phyloP scores from a whole-genome alignment of 2,888 invertebrate genomes.

The Timema podura region DNA sequence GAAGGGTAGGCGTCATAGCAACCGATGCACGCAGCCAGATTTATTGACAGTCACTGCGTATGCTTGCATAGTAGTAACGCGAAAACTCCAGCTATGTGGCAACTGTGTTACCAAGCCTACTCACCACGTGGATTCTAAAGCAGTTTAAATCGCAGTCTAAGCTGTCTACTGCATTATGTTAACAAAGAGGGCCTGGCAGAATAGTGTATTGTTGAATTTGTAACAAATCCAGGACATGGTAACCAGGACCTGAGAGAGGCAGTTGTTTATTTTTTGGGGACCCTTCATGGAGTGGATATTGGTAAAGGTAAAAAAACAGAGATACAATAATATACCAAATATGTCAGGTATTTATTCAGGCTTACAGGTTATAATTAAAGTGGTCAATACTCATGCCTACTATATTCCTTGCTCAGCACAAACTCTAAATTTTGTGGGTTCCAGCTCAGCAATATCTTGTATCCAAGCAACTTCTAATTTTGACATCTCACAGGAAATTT shows the following conservation, averaged over 20 bases:
- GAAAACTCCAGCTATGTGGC: too few species aligned
- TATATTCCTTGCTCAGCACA: constrained; percentile 8
- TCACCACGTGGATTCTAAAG: too few species aligned
- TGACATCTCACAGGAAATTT: background rate
- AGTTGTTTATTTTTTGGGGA: background rate
- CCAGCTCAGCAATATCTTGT: background rate
- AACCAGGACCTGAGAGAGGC: constrained; percentile 15
- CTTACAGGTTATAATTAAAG: too few species aligned
- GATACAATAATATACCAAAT: background rate
- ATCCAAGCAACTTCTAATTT: background rate
- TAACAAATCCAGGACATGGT: constrained; percentile 20
- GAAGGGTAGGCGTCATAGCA: too few species aligned
- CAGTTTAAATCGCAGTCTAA: background rate
- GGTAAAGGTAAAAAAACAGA: background rate
- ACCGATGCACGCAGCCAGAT: too few species aligned
- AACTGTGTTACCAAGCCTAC: too few species aligned
- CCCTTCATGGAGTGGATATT: background rate
- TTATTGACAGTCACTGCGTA: too few species aligned
- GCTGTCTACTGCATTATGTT: constrained; percentile 4
- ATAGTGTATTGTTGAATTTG: constrained; percentile 21
- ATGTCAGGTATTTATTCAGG: constrained; percentile 2
- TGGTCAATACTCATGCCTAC: background rate
- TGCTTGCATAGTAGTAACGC: too few species aligned
- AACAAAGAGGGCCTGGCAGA: constrained; percentile 2
- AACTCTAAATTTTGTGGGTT: background rate